Percentiles rank a stretch among this genome's conserved stretches.
Conservation (phyloP, 2,888 invertebrate genomes). For the Achlya flavicornis region DNA sequence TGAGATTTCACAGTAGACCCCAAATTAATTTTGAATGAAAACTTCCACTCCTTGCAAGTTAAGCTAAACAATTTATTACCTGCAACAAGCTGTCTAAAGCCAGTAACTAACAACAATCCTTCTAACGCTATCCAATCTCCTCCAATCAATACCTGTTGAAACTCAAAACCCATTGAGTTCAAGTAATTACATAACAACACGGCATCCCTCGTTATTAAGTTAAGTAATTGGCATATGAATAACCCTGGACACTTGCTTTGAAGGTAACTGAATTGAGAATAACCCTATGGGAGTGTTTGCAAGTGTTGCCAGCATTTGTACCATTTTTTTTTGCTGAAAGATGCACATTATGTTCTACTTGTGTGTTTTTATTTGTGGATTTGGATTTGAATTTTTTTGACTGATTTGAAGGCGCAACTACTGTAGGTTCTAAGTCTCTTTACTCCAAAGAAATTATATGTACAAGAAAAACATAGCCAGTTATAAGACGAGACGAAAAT, state of each 20-base stretch:
- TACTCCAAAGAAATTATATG: too few relatives aligned
- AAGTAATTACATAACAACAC: neutral
- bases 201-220: neutral
- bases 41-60: too few relatives aligned
- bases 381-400: too few relatives aligned
- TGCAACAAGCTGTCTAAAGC: neutral
- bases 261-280: neutral
- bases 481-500: too few relatives aligned
- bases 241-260: constrained; percentile 1
- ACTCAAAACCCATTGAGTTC: neutral
- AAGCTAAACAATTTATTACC: neutral
- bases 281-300: neutral
- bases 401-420: too few relatives aligned
- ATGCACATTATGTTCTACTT: too few relatives aligned
- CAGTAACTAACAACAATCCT: neutral
- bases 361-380: too few relatives aligned
- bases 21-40: too few relatives aligned
- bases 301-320: constrained; percentile 1
- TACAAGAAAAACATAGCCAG: too few relatives aligned
- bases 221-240: constrained; percentile 7
- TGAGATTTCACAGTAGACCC: neutral
- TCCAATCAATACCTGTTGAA: constrained; percentile 5
- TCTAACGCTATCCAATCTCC: neutral
- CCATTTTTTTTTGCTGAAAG: neutral
- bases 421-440: too few relatives aligned